Base-by-base conservation (phyloP, 2,113 vertebrate genomes). In the Microtus pennsylvanicus region DNA sequence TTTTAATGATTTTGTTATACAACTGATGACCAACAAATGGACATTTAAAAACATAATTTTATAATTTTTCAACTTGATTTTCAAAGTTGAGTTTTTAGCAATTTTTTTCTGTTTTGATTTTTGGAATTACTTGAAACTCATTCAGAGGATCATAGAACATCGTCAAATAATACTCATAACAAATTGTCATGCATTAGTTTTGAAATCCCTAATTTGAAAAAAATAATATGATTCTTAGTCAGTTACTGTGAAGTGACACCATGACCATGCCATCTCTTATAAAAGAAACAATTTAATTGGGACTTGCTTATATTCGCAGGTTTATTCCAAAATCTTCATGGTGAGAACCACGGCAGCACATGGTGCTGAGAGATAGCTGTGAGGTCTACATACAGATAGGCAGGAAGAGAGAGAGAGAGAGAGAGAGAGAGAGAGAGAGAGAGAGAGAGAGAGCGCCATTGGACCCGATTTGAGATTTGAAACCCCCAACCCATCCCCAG, bases 1-100 rank as follows among this genome's bases (percentile, higher is more conserved):
- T 70, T 70, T 83, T 38, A 74, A 45, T 94, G 6, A 85, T 74
- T 67, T 11, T 65, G 26, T 52, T 50, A 16, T 90, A 81, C 11
- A 52, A 63, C 72, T 30, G 5, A 74, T 81, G 45, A 26, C 55
- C 47, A 95, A n/a, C 1, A 90, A 88, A 78, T 38, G 38, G n/a
- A 61, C 9, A 26, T 74, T 33, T 82, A 86, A 35, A 24, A 50
- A 74, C 50, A 38, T 7, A 81, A 70, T 86, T 94, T 91, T 76
- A 86, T 93, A 91, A 81, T 70, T 80, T 90, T 45, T 76, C 26
- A 50, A 50, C 65, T 28, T 94, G 35, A 65, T 93, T 80, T 93
- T 58, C 1, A 33, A 63, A 91, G 52, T 70, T 85, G n/a, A 7
- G 26, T 65, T 76, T 76, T 38, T 38, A 86, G 22, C 5, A 55